Base-by-base conservation (phyloP, 2,797 vertebrate genomes). In the Hemitrygon akajei region DNA sequence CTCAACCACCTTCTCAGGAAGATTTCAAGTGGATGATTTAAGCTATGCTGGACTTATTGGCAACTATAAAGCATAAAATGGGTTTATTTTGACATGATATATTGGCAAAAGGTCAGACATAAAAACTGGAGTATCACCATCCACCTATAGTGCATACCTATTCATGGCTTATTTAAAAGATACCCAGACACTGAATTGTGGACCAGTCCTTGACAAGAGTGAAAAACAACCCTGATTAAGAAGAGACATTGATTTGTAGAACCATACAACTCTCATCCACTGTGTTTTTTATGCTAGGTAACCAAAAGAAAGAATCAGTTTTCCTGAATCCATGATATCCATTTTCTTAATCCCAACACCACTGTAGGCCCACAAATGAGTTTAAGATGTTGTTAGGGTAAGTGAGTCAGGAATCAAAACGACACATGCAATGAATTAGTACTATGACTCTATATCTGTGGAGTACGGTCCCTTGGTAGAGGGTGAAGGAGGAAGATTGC, bases 41-140 rank as follows among this genome's bases (percentile, higher is more conserved):
- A 86, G 27, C 7, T 12, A 30, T 86, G 82, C 56, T 86, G 82
- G 56, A 86, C 58, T 86, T 86, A 30, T 12, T 76, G 27, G 22
- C 7, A 60, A 86, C 25, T 12, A 60, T 27, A 27, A 60, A 60
- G 56, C 40, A 11, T 27, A 86, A 86, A 60, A 58, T 86, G 47
- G 47, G 30, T 86, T 60, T 86, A 86, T 60, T 60, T 60, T 30
- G 60, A 60, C 30, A 27, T 56, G 12, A 86, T 14, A 60, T 25
- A n/a, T 12, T 30, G 56, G 27, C 10, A 14, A 60, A 56, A 30
- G 82, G 25, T 86, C 56, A 14, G 60, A 16, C 30, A 58, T 86
- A 86, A 86, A 86, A 86, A 86, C 82, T 27, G 82, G 25, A 86
- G 82, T 86, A 47, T 47, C 58, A 86, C 27, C 56, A 86, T 58